Percentiles rank a stretch among this genome's conserved stretches.
Conservation (phyloP, 2,888 invertebrate genomes). For the Tetranychus truncatus region DNA sequence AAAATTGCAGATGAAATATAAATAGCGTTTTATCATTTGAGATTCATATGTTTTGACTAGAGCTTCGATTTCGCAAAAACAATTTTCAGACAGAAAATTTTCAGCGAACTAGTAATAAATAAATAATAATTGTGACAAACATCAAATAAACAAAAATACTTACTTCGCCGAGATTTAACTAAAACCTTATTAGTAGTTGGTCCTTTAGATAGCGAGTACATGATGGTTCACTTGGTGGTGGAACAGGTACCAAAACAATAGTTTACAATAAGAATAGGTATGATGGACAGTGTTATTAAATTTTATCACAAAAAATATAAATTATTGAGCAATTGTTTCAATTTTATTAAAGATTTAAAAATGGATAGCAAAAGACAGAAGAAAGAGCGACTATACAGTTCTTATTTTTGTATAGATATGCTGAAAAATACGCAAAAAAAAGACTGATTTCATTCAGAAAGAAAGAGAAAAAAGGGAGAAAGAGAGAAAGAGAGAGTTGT, state of each 20-base stretch:
- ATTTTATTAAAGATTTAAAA: too few relatives aligned
- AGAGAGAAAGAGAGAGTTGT: background rate
- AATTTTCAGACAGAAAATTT: background rate
- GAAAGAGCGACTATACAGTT: too few relatives aligned
- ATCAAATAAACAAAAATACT: background rate
- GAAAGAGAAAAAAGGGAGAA: background rate
- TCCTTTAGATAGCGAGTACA: constrained; percentile 2
- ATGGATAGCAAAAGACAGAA: too few relatives aligned
- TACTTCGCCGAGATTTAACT: constrained; percentile 6
- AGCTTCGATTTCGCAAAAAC: background rate
- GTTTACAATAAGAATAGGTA: background rate
- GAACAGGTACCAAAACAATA: background rate
- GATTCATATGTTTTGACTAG: too few relatives aligned
- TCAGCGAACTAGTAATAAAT: too few relatives aligned
- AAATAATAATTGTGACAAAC: too few relatives aligned
- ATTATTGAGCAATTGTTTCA: too few relatives aligned
- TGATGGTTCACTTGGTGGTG: background rate
- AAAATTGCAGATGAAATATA: background rate
- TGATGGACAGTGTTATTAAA: background rate
- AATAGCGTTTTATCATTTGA: too few relatives aligned
- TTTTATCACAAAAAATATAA: background rate
- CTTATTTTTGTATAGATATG: too few relatives aligned
- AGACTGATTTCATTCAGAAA: background rate
- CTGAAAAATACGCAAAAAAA: too few relatives aligned
- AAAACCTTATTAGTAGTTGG: constrained; percentile 1